Evolutionary conservation across 2,797 vertebrate genomes (phyloP), one percentile per base, ranked within the genome.

Genomic region (Kryptolebias ocellatus): DNA sequence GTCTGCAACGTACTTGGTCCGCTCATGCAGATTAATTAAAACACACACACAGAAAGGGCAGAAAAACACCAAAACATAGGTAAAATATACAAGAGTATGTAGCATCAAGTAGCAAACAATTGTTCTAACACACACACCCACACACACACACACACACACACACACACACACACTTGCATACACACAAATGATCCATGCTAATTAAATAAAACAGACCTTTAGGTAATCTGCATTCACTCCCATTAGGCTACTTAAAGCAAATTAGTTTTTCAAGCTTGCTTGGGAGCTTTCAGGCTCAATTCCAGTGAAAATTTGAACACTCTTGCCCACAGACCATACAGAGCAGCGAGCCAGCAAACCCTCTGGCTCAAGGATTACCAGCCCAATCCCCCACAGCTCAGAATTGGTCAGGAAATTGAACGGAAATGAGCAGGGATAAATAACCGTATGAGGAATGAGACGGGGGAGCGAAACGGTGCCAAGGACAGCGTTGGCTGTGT

Each of bases 341-440:
- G 67, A 74, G 56, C 68, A 54, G 58, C 60, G 54, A 75, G 72
- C 84, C 81, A 83, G 66, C 63, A 65, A 81, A 53, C 62, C 83
- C 63, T 79, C 61, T 67, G 81, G 85, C 81, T 76, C 3, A 4
- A 57, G 83, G 85, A 90, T 89, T 90, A 87, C 62, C 79, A 65
- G 44, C 71, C 50, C 66, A 55, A 88, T 86, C 83, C 80, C 81
- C 79, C 37, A 16, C 64, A 80, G 83, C 74, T 79, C 72, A 51
- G 72, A 80, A 80, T 74, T 27, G 65, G 78, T 82, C 67, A 58
- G 66, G 71, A 86, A 87, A 85, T 63, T 76, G 75, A 86, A 88
- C 58, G 59, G 79, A 81, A 84, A 86, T 80, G 84, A 86, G 73
- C 76, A 51, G 68, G 78, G 85, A 87, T 83, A 83, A 87, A 88